Percentiles rank a stretch among this genome's conserved stretches.
Evolutionary conservation across 2,888 invertebrate species (phyloP).

Genomic region (Lomographa bimaculata): DNA sequence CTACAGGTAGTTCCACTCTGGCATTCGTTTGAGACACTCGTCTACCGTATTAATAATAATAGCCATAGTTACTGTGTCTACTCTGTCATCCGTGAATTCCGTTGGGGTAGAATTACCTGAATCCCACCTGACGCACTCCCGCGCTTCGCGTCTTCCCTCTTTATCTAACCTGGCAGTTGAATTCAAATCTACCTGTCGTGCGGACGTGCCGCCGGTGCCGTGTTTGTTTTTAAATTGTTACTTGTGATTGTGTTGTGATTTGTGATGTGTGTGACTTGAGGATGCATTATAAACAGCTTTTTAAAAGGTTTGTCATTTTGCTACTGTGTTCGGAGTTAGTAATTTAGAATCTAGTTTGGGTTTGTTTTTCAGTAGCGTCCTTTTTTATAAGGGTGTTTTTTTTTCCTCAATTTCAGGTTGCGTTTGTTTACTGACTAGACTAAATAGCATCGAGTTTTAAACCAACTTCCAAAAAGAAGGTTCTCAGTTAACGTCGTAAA

Average conservation of each 20-base stretch:
- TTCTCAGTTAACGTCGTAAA: too few relatives aligned
- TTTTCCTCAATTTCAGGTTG: too few relatives aligned
- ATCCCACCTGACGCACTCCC: constrained; percentile 25
- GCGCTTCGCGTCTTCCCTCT: constrained; percentile 14
- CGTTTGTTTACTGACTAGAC: too few relatives aligned
- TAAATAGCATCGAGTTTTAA: too few relatives aligned
- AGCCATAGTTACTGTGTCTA: constrained; percentile 7
- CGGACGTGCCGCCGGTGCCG: constrained; percentile 32
- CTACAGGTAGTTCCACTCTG: constrained; percentile 11
- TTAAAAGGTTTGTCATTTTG: constrained; percentile 63
- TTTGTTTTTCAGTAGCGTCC: too few relatives aligned
- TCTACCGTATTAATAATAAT: constrained; percentile 12
- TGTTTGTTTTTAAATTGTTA: constrained; percentile 41
- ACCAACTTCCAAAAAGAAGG: too few relatives aligned
- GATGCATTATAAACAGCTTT: constrained; percentile 79
- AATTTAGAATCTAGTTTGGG: too few relatives aligned
- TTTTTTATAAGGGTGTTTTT: not conserved
- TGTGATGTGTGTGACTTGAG: constrained; percentile 51
- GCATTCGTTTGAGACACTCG: constrained; percentile 16
- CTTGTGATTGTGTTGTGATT: constrained; percentile 49
- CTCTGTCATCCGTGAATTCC: constrained; percentile 27
- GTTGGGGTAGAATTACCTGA: constrained; percentile 25
- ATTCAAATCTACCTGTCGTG: constrained; percentile 34
- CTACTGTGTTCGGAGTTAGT: too few relatives aligned
- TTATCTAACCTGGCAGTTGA: constrained; percentile 24